Percentiles rank a stretch among this genome's conserved stretches.
These are phyloP conservation scores for Mormyrops boulengeri DNA, from an alignment of 2,797 vertebrate genomes.

Conservation along the genomic window DNA sequence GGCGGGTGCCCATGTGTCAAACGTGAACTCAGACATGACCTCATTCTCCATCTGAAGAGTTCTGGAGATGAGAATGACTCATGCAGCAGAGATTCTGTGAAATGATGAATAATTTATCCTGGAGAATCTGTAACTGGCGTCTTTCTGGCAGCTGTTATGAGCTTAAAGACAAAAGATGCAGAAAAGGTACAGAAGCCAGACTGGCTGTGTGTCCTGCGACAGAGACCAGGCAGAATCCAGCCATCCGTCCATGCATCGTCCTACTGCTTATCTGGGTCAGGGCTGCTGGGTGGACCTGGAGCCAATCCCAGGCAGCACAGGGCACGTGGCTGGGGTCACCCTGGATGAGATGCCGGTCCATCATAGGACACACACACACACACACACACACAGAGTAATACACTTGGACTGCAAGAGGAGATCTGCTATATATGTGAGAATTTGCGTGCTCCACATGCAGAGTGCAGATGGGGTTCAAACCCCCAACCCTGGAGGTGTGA, in stretches of 20 bases:
- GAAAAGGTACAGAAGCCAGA: not conserved
- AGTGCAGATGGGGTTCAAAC: not conserved
- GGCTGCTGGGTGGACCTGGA: not conserved
- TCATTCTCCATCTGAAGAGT: not conserved
- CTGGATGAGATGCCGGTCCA: not conserved
- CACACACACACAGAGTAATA: not conserved
- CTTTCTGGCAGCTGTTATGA: not conserved
- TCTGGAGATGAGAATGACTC: not conserved
- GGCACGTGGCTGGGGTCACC: not conserved
- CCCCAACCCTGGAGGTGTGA: not conserved
- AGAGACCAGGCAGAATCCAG: not conserved
- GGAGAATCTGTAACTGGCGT: not conserved
- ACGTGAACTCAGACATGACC: not conserved
- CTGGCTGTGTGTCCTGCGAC: not conserved
- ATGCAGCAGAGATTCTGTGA: not conserved
- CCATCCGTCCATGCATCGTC: not conserved
- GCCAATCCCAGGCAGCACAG: not conserved
- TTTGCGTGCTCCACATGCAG: not conserved
- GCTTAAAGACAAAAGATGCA: not conserved
- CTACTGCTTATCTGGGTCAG: not conserved
- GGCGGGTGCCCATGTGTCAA: not conserved
- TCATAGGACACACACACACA: not conserved
- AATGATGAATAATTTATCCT: conserved; percentile 7
- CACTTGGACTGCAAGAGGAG: not conserved
- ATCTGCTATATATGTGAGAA: not conserved